A percentile compares a stretch with the other conserved stretches of the same genome.
Conservation (phyloP, 1,140 invertebrate species). For the Sycobia sp. region DNA sequence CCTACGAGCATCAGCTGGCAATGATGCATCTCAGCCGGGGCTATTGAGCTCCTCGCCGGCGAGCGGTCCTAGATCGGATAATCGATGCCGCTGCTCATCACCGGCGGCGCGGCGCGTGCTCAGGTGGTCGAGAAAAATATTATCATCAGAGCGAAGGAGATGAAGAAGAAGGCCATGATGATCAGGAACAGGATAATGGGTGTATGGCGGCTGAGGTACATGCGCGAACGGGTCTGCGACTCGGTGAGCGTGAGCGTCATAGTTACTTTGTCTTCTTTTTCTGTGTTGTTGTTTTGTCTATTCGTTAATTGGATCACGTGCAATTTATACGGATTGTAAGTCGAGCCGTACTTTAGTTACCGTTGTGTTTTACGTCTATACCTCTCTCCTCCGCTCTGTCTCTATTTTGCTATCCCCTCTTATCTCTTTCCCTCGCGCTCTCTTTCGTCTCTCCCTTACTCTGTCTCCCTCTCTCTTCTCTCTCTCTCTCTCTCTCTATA, state of each 20-base stretch:
- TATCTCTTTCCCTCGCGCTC: not conserved
- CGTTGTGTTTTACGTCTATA: too few relatives aligned
- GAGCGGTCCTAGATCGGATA: conserved; percentile 5
- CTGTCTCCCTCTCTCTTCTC: not conserved
- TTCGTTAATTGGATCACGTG: too few relatives aligned
- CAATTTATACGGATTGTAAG: too few relatives aligned
- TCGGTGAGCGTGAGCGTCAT: conserved; percentile 36
- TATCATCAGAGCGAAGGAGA: conserved; percentile 32
- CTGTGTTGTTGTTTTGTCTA: not conserved
- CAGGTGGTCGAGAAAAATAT: conserved; percentile 36
- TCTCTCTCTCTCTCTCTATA: not conserved
- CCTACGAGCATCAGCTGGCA: conserved; percentile 46
- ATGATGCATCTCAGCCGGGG: conserved; percentile 37
- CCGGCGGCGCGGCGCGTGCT: conserved; percentile 26
- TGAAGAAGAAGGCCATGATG: conserved; percentile 32
- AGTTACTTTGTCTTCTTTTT: not conserved
- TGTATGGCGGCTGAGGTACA: conserved; percentile 7
- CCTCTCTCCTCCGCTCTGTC: not conserved
- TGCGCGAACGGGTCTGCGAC: conserved; percentile 10
- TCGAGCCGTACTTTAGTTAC: not conserved
- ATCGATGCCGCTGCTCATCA: conserved; percentile 11
- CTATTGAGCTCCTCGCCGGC: not conserved
- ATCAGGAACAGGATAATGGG: conserved; percentile 30
- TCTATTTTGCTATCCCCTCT: not conserved
- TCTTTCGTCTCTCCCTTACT: not conserved